Evolutionary conservation across 2,888 invertebrate species (phyloP), one percentile per base, ranked within the genome.

Genomic region (Sylvicola cinctus): DNA sequence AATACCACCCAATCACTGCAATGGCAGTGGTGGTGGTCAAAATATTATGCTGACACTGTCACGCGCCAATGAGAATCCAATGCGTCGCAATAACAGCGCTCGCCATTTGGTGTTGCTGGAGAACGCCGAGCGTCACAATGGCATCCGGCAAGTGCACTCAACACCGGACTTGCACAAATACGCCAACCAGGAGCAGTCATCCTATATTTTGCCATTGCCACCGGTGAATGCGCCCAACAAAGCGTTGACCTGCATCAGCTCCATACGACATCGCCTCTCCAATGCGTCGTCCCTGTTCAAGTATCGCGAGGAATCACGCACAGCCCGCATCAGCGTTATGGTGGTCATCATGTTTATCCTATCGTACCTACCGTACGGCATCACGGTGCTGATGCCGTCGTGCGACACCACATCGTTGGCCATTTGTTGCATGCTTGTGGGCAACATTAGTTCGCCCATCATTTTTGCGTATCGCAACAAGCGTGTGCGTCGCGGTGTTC

Each of bases 231-330:
- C 50, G 37, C 55, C 58, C 3, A 55, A 58, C 3, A 59, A 55
- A 43, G 54, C 58, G 0, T 43, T 55, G 15, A 52, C 58, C 43
- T 58, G 59, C 50, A 78, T 83, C 47, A 75, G 73, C 39, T 74
- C 74, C 34, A 60, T 84, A 42, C 69, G 78, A 37, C 74, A 79
- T 52, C 68, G 81, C 34, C 76, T 87, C 41, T 80, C 84, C 40
- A 83, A 84, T 50, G 81, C 81, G 20, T 79, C 80, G 31, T 80
- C 81, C 33, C 63, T 81, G 40, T 83, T 84, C 57, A 68, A 76
- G 48, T 83, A 85, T 51, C 66, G 84, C 35, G 88, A 88, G 51
- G 88, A 88, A 59, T 80, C 84, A 43, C 69, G 85, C 42, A 84
- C 88, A 2, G 88, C 85, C 7, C 74, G 84, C 42, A 83, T 88